These are phyloP conservation scores for Empis livida DNA, from an alignment of 2,888 invertebrate genomes.

Conservation along the genomic window DNA sequence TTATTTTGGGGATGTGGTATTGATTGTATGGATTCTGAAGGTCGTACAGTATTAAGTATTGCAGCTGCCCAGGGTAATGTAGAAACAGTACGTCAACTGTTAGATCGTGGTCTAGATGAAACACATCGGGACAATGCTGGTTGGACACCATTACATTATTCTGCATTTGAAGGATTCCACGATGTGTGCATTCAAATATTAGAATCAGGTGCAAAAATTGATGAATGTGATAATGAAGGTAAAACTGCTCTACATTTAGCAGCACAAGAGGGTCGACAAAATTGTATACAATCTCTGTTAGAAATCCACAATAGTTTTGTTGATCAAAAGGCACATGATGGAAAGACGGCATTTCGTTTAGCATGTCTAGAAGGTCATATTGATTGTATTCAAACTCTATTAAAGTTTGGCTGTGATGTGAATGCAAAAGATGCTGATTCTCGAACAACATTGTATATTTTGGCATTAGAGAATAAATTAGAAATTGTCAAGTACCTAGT, in stretches of 20 bases:
- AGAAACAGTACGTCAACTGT: conserved; percentile 75
- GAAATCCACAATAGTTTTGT: conserved; percentile 65
- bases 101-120: conserved; percentile 77
- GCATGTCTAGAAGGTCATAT: conserved; percentile 50
- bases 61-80: conserved; percentile 77
- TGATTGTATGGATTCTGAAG: conserved; percentile 88
- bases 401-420: conserved; percentile 65
- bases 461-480: conserved; percentile 75
- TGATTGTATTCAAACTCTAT: conserved; percentile 46
- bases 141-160: conserved; percentile 94
- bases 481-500: conserved; percentile 73
- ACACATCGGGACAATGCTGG: conserved; percentile 88
- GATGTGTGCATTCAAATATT: conserved; percentile 39
- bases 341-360: conserved; percentile 69
- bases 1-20: conserved; percentile 94
- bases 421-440: conserved; percentile 88
- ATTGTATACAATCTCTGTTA: conserved; percentile 43
- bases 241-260: conserved; percentile 79
- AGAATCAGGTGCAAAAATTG: conserved; percentile 78
- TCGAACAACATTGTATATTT: conserved; percentile 79
- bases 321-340: conserved; percentile 80
- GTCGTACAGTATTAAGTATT: conserved; percentile 75
- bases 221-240: conserved; percentile 84
- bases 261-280: conserved; percentile 75
- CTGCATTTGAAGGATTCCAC: conserved; percentile 72